phyloP scores from a whole-genome alignment of 2,113 vertebrate species.

The Ageneiosus marmoratus region DNA sequence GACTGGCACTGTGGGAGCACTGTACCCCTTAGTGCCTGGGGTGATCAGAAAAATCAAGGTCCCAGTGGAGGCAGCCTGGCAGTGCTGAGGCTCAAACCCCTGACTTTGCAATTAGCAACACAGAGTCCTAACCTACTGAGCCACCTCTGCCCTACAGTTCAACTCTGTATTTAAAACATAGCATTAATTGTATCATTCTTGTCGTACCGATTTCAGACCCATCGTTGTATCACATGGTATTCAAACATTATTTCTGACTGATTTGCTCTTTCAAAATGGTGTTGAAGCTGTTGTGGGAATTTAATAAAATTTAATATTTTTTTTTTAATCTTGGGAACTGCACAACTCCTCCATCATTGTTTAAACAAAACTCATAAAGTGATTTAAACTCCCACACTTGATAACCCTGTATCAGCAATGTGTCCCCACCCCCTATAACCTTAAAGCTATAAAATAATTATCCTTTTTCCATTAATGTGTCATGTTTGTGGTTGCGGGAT shows the following conservation, averaged over 20 bases:
- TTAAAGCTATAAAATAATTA: not conserved
- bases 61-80: too few relatives aligned
- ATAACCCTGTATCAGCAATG: not conserved
- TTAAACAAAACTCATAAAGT: not conserved
- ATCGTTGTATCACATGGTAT: not conserved
- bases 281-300: not conserved
- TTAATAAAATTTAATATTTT: not conserved
- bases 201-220: not conserved
- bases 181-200: not conserved
- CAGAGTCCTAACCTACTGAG: too few relatives aligned
- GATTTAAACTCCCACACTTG: accelerated
- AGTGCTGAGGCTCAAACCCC: too few relatives aligned
- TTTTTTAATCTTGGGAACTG: not conserved
- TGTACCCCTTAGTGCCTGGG: too few relatives aligned
- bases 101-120: too few relatives aligned
- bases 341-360: not conserved
- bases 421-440: not conserved
- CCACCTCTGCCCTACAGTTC: too few relatives aligned
- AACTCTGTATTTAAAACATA: too few relatives aligned
- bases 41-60: too few relatives aligned
- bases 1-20: too few relatives aligned
- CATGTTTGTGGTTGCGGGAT: not conserved
- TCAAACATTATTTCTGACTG: not conserved
- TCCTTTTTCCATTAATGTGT: not conserved
- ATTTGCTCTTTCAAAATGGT: not conserved